Base-by-base conservation (phyloP, 2,888 invertebrate genomes). In the Polydrusus tereticollis region DNA sequence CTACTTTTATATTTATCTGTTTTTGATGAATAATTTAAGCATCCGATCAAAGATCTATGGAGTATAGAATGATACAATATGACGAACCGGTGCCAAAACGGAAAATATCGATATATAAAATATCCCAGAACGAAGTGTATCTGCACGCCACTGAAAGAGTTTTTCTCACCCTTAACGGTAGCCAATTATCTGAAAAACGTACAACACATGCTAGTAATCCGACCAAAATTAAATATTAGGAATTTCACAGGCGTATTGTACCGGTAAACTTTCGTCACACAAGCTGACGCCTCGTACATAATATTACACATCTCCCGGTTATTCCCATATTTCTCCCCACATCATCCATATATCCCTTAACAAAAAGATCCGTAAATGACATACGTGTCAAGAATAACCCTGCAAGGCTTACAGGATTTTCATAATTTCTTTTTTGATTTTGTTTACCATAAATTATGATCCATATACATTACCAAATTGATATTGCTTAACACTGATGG, bases 321-420 rank as follows among this genome's bases (percentile, higher is more conserved):
- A n/a, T 58, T 33, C 23, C 29, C 29, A 55, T 29, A 55, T 55
- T 33, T 58, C 21, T 21, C 58, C 58, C 58, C 21, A 33, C 7
- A 16, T 16, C 41, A 45, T 45, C 14, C 50, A 26, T 1, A 55
- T 14, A 29, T 26, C 52, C 29, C 52, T 29, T 55, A 58, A 20
- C 36, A 58, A 58, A 38, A 41, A 58, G 41, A 41, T 23, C 58
- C 38, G 41, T 20, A 58, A 58, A 58, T 58, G 58, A 58, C 58
- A 58, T 41, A 58, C 58, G 58, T 58, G 58, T 58, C 38, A 5
- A 18, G 52, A 55, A 55, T 55, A 29, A 14, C 29, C 16, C 18
- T 29, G 10, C 12, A 26, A 18, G 18, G 52, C 52, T 55, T 55
- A 55, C 2, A 16, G 52, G 52, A 29, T 55, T 55, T 55, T 55